Conservation (phyloP, 2,888 invertebrate genomes). For the Drosophila atripex region DNA sequence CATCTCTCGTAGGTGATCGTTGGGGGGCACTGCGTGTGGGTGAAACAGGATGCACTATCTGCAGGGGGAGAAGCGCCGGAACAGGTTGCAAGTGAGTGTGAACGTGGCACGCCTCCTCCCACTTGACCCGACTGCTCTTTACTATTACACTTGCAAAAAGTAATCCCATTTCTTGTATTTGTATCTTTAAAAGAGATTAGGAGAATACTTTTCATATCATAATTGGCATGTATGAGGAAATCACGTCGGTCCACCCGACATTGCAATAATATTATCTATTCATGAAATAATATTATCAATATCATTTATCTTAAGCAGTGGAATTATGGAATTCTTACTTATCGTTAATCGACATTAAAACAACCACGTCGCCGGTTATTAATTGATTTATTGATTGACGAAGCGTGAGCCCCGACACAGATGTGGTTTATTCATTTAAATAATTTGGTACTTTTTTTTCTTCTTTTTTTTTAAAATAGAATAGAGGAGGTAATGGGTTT, state of each 20-base stretch:
- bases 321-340: conserved; percentile 10
- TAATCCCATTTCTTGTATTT: neutral
- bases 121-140: too few species aligned
- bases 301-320: neutral
- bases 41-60: conserved; percentile 17
- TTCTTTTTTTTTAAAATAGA: neutral
- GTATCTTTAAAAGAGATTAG: too few species aligned
- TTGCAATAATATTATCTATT: neutral
- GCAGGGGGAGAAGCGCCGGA: conserved; percentile 11
- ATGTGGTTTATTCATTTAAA: too few species aligned
- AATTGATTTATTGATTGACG: conserved; percentile 38
- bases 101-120: conserved; percentile 15
- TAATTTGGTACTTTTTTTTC: too few species aligned
- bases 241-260: neutral
- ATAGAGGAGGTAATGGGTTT: conserved; percentile 1
- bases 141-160: neutral
- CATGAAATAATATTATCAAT: conserved; percentile 14
- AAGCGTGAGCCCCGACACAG: conserved; percentile 10
- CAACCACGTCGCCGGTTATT: conserved; percentile 27
- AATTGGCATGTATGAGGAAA: too few species aligned
- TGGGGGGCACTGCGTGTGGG: conserved; percentile 13
- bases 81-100: conserved; percentile 42
- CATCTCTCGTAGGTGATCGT: neutral
- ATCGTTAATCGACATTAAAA: conserved; percentile 18
- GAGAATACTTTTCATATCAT: too few species aligned